Percentiles rank a stretch among this genome's conserved stretches.
These are phyloP conservation scores for Calameuta pallipes DNA, from an alignment of 2,888 invertebrate species.

Conservation along the genomic window DNA sequence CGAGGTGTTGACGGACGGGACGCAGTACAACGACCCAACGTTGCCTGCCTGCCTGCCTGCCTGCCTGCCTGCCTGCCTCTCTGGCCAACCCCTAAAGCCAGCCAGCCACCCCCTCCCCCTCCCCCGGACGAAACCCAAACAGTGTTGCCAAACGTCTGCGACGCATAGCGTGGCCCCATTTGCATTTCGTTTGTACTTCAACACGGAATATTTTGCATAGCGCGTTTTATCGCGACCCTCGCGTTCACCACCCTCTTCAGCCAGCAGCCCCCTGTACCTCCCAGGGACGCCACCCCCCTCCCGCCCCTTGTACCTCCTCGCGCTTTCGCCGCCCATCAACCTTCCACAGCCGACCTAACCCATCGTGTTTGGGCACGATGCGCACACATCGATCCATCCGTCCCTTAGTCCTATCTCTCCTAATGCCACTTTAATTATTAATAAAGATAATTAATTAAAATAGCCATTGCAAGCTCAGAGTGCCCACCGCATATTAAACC, in stretches of 20 bases:
- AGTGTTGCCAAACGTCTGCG: conserved; percentile 64
- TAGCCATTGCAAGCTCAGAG: not conserved
- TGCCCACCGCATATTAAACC: too few relatives aligned
- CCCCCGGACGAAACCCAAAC: conserved; percentile 56
- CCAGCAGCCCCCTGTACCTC: not conserved
- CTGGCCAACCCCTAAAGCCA: conserved; percentile 7
- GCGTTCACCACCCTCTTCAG: too few relatives aligned
- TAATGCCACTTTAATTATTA: too few relatives aligned
- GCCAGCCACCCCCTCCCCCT: conserved; percentile 26
- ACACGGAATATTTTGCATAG: conserved; percentile 58
- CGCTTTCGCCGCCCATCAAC: conserved; percentile 7
- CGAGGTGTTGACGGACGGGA: conserved; percentile 63
- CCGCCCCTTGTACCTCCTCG: conserved; percentile 19
- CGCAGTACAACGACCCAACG: conserved; percentile 58
- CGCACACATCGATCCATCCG: conserved; percentile 30
- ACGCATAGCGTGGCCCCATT: conserved; percentile 58
- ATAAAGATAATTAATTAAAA: not conserved
- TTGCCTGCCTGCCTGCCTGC: conserved; percentile 42
- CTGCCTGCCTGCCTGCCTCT: conserved; percentile 43
- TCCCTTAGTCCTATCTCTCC: too few relatives aligned
- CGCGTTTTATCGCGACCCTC: conserved; percentile 38
- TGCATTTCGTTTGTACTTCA: conserved; percentile 62
- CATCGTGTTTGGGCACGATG: conserved; percentile 32
- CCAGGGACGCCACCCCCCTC: not conserved
- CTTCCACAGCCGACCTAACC: conserved; percentile 1